phyloP scores from a whole-genome alignment of 1,140 invertebrate species.

The Sminthurinus signatus region DNA sequence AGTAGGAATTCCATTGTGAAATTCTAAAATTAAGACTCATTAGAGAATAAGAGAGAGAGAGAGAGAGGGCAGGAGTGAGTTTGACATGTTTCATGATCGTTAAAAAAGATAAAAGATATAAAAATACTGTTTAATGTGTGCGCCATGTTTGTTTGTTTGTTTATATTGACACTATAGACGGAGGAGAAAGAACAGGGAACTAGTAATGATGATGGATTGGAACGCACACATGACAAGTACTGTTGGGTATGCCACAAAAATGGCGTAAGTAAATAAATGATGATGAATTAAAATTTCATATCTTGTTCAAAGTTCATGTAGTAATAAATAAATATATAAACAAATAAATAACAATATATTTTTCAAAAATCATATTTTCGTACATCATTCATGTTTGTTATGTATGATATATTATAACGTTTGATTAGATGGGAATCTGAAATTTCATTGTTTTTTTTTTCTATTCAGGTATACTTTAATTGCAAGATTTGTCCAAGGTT shows the following conservation, averaged over 20 bases:
- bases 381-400: too few species aligned
- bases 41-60: neutral
- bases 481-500: conserved; percentile 65
- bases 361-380: too few species aligned
- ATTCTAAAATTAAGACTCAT: too few species aligned
- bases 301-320: too few species aligned
- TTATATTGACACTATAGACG: neutral
- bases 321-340: too few species aligned
- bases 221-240: conserved; percentile 57
- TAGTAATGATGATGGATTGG: neutral
- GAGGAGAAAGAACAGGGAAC: neutral
- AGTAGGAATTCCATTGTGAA: too few species aligned
- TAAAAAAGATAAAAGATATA: neutral
- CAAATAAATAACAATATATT: too few species aligned
- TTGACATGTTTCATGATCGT: neutral
- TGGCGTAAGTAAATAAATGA: too few species aligned
- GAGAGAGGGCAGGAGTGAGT: neutral
- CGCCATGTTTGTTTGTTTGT: neutral
- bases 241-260: conserved; percentile 83
- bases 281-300: too few species aligned
- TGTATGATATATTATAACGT: too few species aligned
- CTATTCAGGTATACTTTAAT: conserved; percentile 52
- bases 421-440: too few species aligned
- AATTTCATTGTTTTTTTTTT: too few species aligned
- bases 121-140: neutral